Conservation (phyloP, 2,113 vertebrate species). For the Centropus unirufus region DNA sequence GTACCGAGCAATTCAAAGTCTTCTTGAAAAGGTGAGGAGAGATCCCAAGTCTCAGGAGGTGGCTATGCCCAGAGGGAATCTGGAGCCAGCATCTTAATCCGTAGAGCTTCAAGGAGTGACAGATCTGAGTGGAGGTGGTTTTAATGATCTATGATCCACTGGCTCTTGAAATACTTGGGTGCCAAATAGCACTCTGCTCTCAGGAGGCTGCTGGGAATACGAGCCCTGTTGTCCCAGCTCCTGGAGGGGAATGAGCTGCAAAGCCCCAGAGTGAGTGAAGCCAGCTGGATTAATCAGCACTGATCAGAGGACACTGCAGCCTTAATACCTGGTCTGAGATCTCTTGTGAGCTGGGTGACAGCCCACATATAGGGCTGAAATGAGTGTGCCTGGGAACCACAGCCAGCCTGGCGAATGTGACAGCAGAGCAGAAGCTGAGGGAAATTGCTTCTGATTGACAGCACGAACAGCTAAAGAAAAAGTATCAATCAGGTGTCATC, state of each 20-base stretch:
- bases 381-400: background rate
- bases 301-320: background rate
- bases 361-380: background rate
- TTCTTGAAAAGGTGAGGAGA: background rate
- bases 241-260: background rate
- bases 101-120: background rate
- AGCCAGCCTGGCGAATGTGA: background rate
- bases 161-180: background rate
- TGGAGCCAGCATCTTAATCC: background rate
- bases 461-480: background rate
- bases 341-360: background rate
- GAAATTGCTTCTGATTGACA: background rate
- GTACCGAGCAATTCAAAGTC: background rate
- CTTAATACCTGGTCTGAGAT: background rate
- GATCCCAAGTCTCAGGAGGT: background rate
- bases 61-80: background rate
- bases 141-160: background rate
- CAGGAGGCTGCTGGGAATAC: background rate
- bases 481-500: background rate
- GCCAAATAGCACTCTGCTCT: background rate
- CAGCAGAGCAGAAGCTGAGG: background rate
- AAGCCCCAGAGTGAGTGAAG: background rate
- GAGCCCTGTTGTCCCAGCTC: background rate
- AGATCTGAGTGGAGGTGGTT: background rate
- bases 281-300: background rate